phyloP scores from a whole-genome alignment of 2,113 vertebrate species.

The Scartelaos histophorus region DNA sequence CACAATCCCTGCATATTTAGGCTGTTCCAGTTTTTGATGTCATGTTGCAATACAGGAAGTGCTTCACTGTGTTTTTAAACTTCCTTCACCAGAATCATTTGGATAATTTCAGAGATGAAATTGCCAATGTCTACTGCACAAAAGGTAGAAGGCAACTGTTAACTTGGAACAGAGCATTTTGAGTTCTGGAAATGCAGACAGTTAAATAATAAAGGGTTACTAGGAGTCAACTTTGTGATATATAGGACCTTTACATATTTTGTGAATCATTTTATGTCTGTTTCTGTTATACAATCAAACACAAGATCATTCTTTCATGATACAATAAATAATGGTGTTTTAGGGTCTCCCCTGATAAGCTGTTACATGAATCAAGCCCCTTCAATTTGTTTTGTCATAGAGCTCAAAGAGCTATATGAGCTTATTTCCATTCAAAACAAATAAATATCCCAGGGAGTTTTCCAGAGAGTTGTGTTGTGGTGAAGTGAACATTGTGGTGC shows the following conservation, averaged over 20 bases:
- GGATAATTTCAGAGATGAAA: too few species aligned
- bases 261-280: background rate
- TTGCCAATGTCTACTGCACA: too few species aligned
- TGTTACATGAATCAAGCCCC: slow-evolving; percentile 27
- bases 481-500: slow-evolving; percentile 37
- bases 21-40: too few species aligned
- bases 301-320: slow-evolving; percentile 11
- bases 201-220: too few species aligned
- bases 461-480: slow-evolving; percentile 31
- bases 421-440: slow-evolving; percentile 53
- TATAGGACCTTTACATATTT: background rate
- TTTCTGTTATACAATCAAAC: background rate
- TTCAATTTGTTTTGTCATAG: slow-evolving; percentile 25
- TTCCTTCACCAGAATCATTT: too few species aligned
- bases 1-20: too few species aligned
- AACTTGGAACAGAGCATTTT: too few species aligned
- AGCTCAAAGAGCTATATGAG: slow-evolving; percentile 42
- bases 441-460: slow-evolving; percentile 49
- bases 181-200: too few species aligned
- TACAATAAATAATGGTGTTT: slow-evolving; percentile 15
- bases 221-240: too few species aligned
- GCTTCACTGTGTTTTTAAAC: too few species aligned
- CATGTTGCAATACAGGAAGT: too few species aligned
- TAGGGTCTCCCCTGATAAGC: background rate
- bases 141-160: too few species aligned